A percentile compares a stretch with the other conserved stretches of the same genome.
phyloP scores from a whole-genome alignment of 2,797 vertebrate genomes.

The Spatula clypeata region DNA sequence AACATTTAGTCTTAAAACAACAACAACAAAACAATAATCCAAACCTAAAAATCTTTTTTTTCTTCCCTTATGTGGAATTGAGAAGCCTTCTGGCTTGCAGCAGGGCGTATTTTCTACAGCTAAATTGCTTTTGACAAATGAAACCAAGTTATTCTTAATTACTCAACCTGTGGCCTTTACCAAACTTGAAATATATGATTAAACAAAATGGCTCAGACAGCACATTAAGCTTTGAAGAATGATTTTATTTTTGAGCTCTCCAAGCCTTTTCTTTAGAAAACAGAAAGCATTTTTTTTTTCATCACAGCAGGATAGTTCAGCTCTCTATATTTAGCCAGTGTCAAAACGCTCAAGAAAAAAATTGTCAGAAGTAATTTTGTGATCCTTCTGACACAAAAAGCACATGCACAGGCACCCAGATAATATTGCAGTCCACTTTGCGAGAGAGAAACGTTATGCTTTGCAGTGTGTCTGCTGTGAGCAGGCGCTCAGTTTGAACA shows the following conservation, averaged over 20 bases:
- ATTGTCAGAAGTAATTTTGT: slow-evolving; percentile 21
- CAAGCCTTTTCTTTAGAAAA: neutral
- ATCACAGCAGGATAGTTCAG: neutral
- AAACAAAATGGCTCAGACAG: slow-evolving; percentile 18
- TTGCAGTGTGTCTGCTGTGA: neutral
- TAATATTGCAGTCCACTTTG: neutral
- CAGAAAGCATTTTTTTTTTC: neutral
- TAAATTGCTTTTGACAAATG: slow-evolving; percentile 55
- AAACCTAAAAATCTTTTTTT: neutral
- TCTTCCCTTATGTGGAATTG: neutral
- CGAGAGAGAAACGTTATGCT: neutral
- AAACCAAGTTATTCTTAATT: slow-evolving; percentile 31
- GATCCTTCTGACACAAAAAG: neutral
- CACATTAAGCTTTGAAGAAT: neutral
- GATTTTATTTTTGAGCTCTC: neutral
- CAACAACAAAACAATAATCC: too few species aligned
- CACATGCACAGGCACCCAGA: neutral
- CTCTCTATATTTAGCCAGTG: neutral
- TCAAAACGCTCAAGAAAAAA: slow-evolving; percentile 23
- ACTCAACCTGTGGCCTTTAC: slow-evolving; percentile 8
- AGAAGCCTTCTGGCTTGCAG: neutral
- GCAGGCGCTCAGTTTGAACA: neutral
- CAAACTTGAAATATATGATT: neutral
- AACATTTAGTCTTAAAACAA: rapidly evolving
- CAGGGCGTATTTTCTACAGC: neutral